phyloP scores from a whole-genome alignment of 2,888 invertebrate species.

The Himalopsyche tibetana region DNA sequence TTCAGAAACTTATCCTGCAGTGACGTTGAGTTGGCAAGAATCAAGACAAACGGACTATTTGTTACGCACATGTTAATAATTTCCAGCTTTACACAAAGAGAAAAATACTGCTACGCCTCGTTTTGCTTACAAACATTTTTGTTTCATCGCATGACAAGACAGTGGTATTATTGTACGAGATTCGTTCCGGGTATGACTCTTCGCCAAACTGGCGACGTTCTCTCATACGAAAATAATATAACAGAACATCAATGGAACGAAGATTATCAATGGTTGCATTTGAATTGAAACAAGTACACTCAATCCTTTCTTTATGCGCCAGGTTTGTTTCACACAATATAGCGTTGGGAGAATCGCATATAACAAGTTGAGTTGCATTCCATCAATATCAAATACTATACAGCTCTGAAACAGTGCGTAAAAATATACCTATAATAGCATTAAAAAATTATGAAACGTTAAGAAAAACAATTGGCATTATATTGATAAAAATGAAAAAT shows the following conservation, averaged over 20 bases:
- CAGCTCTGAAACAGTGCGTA: no score
- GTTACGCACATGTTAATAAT: not conserved
- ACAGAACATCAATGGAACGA: not conserved
- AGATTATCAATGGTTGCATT: not conserved
- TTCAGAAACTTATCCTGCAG: no score
- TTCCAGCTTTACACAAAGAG: not conserved
- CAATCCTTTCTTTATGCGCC: no score
- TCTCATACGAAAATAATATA: not conserved
- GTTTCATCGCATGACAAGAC: not conserved
- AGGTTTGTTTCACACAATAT: no score
- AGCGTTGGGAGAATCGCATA: no score
- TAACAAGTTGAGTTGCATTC: no score
- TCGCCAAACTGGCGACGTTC: not conserved
- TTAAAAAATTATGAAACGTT: no score
- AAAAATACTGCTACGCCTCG: not conserved
- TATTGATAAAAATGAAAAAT: no score
- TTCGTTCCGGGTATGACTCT: slow-evolving; percentile 7
- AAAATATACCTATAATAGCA: no score
- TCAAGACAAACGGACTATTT: slow-evolving; percentile 29
- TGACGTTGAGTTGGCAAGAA: not conserved
- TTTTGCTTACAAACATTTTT: not conserved
- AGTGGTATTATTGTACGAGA: not conserved
- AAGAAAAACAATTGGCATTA: no score
- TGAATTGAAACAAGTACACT: no score
- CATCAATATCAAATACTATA: no score